phyloP scores from a whole-genome alignment of 2,113 vertebrate species.

The Zosterops lateralis region DNA sequence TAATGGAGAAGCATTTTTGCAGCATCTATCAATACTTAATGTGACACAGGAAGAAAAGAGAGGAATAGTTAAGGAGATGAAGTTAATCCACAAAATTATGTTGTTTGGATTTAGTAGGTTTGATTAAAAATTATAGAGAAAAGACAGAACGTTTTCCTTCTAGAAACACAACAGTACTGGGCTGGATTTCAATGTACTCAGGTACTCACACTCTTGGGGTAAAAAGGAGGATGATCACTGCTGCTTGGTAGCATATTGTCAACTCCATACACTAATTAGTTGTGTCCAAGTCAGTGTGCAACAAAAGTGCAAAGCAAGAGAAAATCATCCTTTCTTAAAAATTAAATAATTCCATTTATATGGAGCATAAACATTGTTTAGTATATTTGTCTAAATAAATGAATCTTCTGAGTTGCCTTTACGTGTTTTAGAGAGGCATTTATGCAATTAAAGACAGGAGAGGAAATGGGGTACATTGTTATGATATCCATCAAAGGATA shows the following conservation, averaged over 20 bases:
- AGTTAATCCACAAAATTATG: background rate
- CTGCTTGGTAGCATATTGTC: background rate
- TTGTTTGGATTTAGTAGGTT: background rate
- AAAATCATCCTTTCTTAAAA: background rate
- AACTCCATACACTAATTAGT: background rate
- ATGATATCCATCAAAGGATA: background rate
- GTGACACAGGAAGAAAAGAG: background rate
- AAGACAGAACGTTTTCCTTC: background rate
- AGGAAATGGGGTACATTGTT: slow-evolving; percentile 1
- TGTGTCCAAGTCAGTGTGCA: background rate
- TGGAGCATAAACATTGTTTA: background rate
- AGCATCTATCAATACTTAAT: background rate
- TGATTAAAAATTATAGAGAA: background rate
- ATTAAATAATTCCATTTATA: background rate
- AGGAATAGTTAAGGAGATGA: background rate
- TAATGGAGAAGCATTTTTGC: background rate
- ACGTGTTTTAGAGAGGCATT: slow-evolving; percentile 24
- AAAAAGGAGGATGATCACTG: background rate
- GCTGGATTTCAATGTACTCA: background rate
- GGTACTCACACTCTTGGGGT: background rate
- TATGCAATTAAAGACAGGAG: background rate
- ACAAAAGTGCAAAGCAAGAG: background rate
- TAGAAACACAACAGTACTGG: background rate
- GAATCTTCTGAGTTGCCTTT: background rate
- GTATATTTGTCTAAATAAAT: background rate